Evolutionary conservation across 2,888 invertebrate species (phyloP), one percentile per base, ranked within the genome.

Genomic region (Morpho achilles): DNA sequence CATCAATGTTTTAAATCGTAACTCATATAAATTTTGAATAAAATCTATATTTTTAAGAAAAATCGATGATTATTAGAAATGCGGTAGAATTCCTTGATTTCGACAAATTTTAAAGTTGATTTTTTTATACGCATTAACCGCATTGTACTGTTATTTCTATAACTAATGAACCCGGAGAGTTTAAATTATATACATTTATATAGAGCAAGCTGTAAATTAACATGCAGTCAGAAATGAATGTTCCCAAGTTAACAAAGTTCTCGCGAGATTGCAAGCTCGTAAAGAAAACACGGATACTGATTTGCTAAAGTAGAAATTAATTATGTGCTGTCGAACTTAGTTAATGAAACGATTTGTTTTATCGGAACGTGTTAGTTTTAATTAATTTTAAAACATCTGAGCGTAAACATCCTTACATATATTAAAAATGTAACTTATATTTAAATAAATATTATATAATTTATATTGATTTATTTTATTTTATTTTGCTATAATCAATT

Each of bases 141-240:
- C 16, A 23, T 4, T 49, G 58, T 43, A 44, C 32, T 5, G 32
- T 32, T 5, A 32, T 2, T 32, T 32, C 5, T 32, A 32, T 32
- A 32, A 2, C 3, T 32, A 32, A 32, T 32, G 32, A 32, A 32
- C 5, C 5, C 16, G 16, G 16, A 16, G 16, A 16, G 16, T 32
- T 32, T 32, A 32, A 5, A 32, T 32, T 32, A 32, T 5, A 32
- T 32, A 32, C 32, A 32, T 32, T 32, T 32, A 32, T 32, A 16
- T 1, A 16, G 42, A 10, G 10, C 10, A 45, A 45, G 10, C 40
- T 43, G 47, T 50, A 50, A 57, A 54, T 57, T 57, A 57, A 53
- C 57, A 47, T 50, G 53, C 48, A 49, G 53, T 59, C 44, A 40
- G 43, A 32, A 54, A 58, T 45, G 54, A 60, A 56, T 50, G 56